Base-by-base conservation (phyloP, 2,888 invertebrate species). In the Dryobota labecula region DNA sequence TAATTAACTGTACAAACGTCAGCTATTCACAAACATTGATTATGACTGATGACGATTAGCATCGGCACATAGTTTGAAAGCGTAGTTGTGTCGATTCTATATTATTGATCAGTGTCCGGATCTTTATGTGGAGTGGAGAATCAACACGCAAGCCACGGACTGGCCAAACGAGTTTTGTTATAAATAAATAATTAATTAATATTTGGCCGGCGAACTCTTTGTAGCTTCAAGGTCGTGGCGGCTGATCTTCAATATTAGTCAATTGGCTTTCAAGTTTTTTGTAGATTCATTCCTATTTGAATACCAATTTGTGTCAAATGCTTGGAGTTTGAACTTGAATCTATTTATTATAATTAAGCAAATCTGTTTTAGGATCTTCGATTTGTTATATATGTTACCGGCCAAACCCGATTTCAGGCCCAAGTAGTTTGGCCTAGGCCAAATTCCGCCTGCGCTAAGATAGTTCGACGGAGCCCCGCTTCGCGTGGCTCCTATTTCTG, bases 141-240 rank as follows among this genome's bases (percentile, higher is more conserved):
- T 90, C 90, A 89, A 90, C 91, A 93, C 91, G 91, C 92, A 87
- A 90, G 87, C 86, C 90, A 88, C 89, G 88, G 87, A 92, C 92
- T 88, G 77, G 88, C 91, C 92, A 92, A 94, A 94, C 94, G 88
- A 90, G 94, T 94, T 94, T 90, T 90, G 90, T 90, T 91, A 92
- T 92, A 93, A 92, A 92, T 92, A 93, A 92, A 93, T 93, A 94
- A 93, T 93, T 94, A 93, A 94, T 94, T 94, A 93, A 92, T 92
- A 93, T 94, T 94, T 93, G 92, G 91, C 89, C 91, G 92, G 91
- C 92, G 90, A 94, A 93, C 93, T 93, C 91, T 91, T 90, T 89
- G 91, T 89, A 86, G 87, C 89, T 88, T 89, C 94, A 94, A 95
- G 94, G 94, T 92, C 88, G 84, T 72, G 58, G 73, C 83, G 87